Conservation (phyloP, 1,140 invertebrate genomes). For the Drosophila parvula region DNA sequence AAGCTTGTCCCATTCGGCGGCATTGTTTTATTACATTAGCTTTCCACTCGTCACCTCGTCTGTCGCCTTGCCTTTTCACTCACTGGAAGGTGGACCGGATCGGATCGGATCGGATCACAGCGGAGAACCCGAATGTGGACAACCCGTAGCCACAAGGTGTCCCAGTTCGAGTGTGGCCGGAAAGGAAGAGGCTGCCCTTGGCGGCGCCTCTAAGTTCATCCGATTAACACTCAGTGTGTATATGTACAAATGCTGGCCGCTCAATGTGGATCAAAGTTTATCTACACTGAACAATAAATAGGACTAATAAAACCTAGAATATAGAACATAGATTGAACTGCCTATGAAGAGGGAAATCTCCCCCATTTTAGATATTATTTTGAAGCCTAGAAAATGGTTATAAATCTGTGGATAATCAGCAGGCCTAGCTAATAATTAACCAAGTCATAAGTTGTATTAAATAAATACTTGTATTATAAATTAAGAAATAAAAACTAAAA, state of each 20-base stretch:
- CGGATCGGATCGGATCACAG: not conserved
- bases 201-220: not conserved
- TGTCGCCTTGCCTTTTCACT: not conserved
- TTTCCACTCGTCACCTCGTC: not conserved
- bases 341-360: not conserved
- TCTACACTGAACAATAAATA: not conserved
- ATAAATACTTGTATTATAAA: no score
- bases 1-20: slow-evolving; percentile 14
- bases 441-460: not conserved
- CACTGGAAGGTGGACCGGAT: slow-evolving; percentile 34
- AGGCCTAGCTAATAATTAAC: no score
- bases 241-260: not conserved
- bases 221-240: not conserved
- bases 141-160: slow-evolving; percentile 3
- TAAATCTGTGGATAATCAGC: no score
- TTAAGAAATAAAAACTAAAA: not conserved
- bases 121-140: slow-evolving; percentile 26
- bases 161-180: slow-evolving; percentile 21
- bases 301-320: not conserved
- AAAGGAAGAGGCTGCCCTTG: slow-evolving; percentile 23
- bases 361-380: no score
- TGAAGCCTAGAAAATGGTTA: no score
- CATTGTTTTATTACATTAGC: slow-evolving; percentile 38
- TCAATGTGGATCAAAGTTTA: not conserved
- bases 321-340: not conserved